A percentile compares a stretch with the other conserved stretches of the same genome.
phyloP scores from a whole-genome alignment of 2,797 vertebrate genomes.

The Synaphobranchus kaupii region DNA sequence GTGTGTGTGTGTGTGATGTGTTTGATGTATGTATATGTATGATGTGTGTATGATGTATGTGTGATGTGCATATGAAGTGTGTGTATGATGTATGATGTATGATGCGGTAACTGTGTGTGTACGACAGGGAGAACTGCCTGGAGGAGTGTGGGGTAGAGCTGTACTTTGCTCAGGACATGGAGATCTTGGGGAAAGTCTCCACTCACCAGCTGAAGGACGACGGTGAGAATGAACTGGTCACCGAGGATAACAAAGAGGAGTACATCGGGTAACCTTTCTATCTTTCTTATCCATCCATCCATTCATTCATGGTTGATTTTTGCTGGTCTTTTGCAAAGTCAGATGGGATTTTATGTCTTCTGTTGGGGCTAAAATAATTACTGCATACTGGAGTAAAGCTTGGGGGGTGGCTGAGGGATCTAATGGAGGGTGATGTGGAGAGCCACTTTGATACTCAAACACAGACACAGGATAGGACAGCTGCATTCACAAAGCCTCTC shows the following conservation, averaged over 20 bases:
- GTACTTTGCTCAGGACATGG: constrained; percentile 98
- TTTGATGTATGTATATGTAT: background rate
- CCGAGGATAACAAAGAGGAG: constrained; percentile 95
- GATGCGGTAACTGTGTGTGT: background rate
- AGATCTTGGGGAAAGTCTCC: constrained; percentile 94
- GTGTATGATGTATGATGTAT: background rate
- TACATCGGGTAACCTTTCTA: constrained; percentile 84
- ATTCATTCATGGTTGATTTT: background rate
- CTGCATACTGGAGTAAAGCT: background rate
- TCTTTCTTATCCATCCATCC: background rate
- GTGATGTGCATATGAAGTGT: background rate
- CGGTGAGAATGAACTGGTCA: constrained; percentile 90
- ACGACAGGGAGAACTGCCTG: constrained; percentile 86
- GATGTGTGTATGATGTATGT: background rate
- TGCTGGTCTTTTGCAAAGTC: background rate
- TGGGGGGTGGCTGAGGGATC: background rate
- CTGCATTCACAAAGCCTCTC: background rate
- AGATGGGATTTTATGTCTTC: background rate
- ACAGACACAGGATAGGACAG: background rate
- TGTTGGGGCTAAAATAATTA: background rate
- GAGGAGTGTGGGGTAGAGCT: constrained; percentile 94
- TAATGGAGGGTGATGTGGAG: background rate
- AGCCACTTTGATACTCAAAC: background rate
- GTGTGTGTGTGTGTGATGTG: background rate
- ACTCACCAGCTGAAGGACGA: constrained; percentile 93